Conservation (phyloP, 2,113 vertebrate species). For the Python bivittatus region DNA sequence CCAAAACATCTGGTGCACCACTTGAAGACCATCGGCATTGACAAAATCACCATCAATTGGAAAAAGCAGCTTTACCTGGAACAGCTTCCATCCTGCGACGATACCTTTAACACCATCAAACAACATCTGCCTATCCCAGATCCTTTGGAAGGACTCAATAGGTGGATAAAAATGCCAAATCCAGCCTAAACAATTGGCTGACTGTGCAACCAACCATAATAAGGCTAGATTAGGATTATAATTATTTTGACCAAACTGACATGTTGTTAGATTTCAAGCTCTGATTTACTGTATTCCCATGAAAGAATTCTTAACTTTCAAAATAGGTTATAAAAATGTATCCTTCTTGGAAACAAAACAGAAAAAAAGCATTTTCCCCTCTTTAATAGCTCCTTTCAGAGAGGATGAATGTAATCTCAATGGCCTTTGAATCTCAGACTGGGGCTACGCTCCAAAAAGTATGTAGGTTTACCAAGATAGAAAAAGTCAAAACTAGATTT, state of each 20-base stretch:
- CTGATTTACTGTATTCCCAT: neutral
- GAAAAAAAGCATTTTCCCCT: neutral
- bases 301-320: neutral
- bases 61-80: too few species aligned
- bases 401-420: neutral
- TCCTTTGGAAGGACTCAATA: too few species aligned
- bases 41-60: too few species aligned
- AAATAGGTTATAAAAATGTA: neutral
- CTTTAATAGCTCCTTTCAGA: neutral
- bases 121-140: too few species aligned
- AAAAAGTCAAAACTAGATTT: neutral
- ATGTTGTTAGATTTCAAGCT: rapidly evolving
- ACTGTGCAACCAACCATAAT: rapidly evolving
- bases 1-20: too few species aligned
- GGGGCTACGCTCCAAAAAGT: neutral
- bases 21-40: too few species aligned
- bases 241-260: neutral
- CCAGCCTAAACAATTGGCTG: too few species aligned
- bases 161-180: too few species aligned
- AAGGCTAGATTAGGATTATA: neutral
- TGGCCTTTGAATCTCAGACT: neutral
- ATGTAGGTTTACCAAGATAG: neutral
- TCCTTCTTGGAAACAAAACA: neutral
- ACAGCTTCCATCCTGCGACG: too few species aligned
- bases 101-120: too few species aligned